Evolutionary conservation across 2,797 vertebrate species (phyloP), one percentile per base, ranked within the genome.

Genomic region (Lemur catta): DNA sequence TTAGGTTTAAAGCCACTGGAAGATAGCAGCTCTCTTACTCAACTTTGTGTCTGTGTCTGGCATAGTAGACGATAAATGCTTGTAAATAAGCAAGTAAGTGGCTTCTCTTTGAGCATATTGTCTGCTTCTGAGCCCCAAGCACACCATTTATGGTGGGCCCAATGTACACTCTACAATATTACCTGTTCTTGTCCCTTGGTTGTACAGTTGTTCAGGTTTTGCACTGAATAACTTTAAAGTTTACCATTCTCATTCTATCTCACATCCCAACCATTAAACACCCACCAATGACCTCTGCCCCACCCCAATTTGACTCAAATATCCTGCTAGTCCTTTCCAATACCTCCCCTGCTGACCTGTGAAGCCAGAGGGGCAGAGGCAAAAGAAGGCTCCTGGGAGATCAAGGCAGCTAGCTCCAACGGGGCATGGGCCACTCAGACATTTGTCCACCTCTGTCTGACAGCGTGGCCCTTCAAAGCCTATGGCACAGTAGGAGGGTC

Each of bases 381-480:
- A 98, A 38, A 95, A 81, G 96, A 98, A 98, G 20, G 94, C 93
- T 72, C 97, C 97, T 0, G 92, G 95, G 61, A 96, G 67, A 28
- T 98, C 96, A 15, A 96, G 88, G 84, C 98, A 98, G 94, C 87
- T 97, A 74, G 97, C 95, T 26, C 96, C 97, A 3, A 10, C 0
- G 35, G 96, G 94, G 61, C 98, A 98, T 0, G 98, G 98, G 63
- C 84, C 75, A 11, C 96, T 97, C 55, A 84, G 67, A 82, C 98
- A 98, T 20, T 97, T 96, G 0, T 98, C 93, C 30, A 97, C 89
- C 65, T 98, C 98, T 0, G 18, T 50, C 79, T 98, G 89, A 57
- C 98, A 98, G 35, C 1, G 96, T 0, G 91, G 72, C 22, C 98
- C 98, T 57, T 95, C 90, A 33, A 98, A 98, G 41, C 98, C 98